phyloP scores from a whole-genome alignment of 2,113 vertebrate species.

The Oriolus oriolus region DNA sequence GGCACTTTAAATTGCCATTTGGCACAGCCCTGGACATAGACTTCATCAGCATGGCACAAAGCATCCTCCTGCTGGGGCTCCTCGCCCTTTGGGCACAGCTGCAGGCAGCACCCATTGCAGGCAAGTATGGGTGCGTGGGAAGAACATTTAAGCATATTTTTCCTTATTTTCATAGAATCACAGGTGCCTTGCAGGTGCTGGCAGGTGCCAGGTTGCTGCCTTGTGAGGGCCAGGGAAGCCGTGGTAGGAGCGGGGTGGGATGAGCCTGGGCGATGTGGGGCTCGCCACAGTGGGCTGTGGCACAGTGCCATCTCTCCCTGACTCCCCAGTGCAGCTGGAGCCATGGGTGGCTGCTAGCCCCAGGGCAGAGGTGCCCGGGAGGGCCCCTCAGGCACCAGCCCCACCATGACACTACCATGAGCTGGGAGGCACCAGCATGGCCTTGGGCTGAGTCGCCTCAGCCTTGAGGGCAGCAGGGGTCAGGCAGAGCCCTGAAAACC shows the following conservation, averaged over 20 bases:
- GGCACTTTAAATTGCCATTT: neutral
- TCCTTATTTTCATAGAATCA: neutral
- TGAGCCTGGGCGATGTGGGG: rapidly evolving
- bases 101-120: constrained; percentile 7
- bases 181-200: neutral
- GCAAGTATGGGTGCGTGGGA: neutral
- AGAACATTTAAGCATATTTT: neutral
- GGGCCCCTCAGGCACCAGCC: neutral
- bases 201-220: neutral
- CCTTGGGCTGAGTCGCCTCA: rapidly evolving
- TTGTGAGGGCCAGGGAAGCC: neutral
- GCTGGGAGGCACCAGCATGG: rapidly evolving
- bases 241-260: rapidly evolving
- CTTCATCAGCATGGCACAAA: neutral
- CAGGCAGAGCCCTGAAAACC: neutral
- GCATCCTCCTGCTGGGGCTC: constrained; percentile 18
- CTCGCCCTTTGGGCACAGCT: neutral
- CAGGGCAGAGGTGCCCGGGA: neutral
- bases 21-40: neutral
- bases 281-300: neutral
- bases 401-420: rapidly evolving
- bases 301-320: neutral
- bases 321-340: rapidly evolving
- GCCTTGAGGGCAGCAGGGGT: neutral
- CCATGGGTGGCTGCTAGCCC: neutral